phyloP scores from a whole-genome alignment of 2,113 vertebrate species.

The Apteryx mantelli region DNA sequence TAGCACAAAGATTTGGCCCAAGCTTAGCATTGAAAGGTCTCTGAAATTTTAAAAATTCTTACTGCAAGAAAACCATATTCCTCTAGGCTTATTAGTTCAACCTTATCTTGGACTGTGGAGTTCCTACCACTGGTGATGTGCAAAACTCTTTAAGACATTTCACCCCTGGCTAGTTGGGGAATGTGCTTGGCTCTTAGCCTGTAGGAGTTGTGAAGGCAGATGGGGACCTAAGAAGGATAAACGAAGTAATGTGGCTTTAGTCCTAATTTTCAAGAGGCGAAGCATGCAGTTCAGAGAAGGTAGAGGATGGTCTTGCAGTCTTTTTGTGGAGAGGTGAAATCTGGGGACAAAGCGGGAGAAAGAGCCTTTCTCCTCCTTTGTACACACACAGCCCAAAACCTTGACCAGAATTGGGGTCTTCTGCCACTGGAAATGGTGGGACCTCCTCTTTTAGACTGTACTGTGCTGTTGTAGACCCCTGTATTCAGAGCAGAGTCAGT shows the following conservation, averaged over 20 bases:
- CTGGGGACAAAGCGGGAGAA: not conserved
- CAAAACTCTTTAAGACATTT: not conserved
- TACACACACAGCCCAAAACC: not conserved
- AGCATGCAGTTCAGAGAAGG: not conserved
- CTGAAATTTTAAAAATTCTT: not conserved
- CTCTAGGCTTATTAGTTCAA: not conserved
- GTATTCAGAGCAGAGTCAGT: accelerated
- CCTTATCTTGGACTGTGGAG: not conserved
- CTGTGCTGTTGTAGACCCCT: not conserved
- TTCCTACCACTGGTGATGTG: not conserved
- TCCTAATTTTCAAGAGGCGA: not conserved
- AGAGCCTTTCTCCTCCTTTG: not conserved
- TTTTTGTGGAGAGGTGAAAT: not conserved
- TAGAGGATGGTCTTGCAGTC: not conserved
- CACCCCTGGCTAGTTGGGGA: not conserved
- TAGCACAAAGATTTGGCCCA: not conserved
- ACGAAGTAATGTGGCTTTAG: not conserved
- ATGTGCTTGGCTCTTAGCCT: not conserved
- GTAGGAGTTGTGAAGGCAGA: not conserved
- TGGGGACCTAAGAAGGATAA: not conserved
- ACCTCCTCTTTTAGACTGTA: not conserved
- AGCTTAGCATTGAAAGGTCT: not conserved
- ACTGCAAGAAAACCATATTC: not conserved
- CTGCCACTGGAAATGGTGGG: not conserved
- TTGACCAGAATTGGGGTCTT: not conserved